Evolutionary conservation across 1,140 invertebrate genomes (phyloP).

Genomic region (Diplogasteroides magnus): DNA sequence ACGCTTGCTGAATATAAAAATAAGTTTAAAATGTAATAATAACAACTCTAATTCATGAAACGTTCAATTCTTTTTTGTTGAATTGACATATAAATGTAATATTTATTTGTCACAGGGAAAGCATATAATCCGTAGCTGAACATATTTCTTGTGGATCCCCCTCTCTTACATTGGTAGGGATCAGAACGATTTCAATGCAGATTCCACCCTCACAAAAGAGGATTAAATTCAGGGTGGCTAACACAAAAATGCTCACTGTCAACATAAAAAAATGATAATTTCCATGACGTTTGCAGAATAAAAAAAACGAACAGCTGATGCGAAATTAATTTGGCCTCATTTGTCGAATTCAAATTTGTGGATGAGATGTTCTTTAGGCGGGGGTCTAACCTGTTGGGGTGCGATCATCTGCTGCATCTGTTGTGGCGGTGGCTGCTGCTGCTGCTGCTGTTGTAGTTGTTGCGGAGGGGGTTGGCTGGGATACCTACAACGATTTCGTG

Average conservation of each 20-base stretch:
- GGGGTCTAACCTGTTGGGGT: background rate
- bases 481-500: background rate
- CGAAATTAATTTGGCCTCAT: background rate
- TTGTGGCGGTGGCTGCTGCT: background rate
- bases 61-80: background rate
- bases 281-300: background rate
- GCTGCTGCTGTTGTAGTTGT: constrained; percentile 13
- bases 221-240: too few relatives aligned
- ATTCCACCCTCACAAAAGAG: too few relatives aligned
- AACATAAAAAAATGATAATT: background rate
- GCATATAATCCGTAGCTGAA: background rate
- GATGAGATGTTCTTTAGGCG: background rate
- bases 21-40: background rate
- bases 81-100: background rate
- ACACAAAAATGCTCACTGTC: background rate
- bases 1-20: background rate
- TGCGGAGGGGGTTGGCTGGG: background rate
- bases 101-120: background rate
- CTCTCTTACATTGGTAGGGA: constrained; percentile 6
- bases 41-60: too few relatives aligned
- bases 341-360: background rate
- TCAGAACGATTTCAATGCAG: too few relatives aligned
- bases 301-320: background rate
- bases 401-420: background rate
- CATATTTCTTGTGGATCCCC: background rate